These are phyloP conservation scores for Rhinolophus ferrumequinum DNA, from an alignment of 2,113 vertebrate genomes.

Conservation along the genomic window DNA sequence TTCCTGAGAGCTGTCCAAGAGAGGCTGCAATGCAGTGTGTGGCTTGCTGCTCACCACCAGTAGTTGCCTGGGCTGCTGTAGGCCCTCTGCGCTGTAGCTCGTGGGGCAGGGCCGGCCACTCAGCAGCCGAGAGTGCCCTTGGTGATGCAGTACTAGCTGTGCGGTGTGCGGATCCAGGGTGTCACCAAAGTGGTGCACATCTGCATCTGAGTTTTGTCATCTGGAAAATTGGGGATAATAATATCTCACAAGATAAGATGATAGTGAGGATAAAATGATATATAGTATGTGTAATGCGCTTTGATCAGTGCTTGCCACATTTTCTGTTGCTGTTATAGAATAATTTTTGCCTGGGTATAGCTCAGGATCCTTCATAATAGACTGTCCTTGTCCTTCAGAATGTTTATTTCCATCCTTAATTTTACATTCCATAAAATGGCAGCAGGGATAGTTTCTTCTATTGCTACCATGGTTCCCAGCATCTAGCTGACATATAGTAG, in stretches of 20 bases:
- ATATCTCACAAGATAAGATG: not conserved
- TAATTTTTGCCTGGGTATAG: not conserved
- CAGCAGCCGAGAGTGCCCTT: no score
- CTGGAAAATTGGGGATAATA: not conserved
- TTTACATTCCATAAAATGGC: not conserved
- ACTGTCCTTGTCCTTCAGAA: not conserved
- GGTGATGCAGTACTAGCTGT: no score
- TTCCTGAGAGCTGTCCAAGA: no score
- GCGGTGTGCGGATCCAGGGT: no score
- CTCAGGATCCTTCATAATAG: not conserved
- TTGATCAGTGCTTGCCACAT: not conserved
- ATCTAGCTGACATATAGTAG: not conserved
- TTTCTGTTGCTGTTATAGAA: not conserved
- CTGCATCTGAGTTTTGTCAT: not conserved
- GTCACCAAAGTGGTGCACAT: not conserved
- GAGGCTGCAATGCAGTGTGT: no score
- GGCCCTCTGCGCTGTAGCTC: no score
- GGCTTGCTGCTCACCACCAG: no score
- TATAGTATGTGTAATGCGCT: not conserved
- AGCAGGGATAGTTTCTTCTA: not conserved
- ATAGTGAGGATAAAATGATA: not conserved
- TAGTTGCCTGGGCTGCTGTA: no score
- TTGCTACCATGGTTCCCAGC: not conserved
- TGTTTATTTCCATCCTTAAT: not conserved
- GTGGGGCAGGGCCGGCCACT: no score